Conservation (phyloP, 2,797 vertebrate species). For the Heteromormyrus szaboi region DNA sequence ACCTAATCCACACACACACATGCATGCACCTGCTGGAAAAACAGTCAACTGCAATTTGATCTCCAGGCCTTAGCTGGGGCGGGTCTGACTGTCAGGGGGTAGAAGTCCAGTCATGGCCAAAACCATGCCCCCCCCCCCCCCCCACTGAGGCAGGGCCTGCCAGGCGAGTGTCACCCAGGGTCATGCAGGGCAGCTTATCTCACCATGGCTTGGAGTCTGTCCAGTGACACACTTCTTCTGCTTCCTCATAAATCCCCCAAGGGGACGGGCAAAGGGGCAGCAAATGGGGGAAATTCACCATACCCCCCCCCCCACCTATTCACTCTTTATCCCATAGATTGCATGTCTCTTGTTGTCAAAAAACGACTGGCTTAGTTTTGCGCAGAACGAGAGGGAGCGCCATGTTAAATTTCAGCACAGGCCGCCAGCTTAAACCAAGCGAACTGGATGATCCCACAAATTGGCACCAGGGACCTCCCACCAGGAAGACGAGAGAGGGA, state of each 20-base stretch:
- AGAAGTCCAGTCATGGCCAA: neutral
- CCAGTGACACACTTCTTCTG: neutral
- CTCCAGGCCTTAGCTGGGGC: slow-evolving; percentile 6
- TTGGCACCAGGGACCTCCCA: neutral
- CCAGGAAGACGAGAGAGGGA: neutral
- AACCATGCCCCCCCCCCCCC: neutral
- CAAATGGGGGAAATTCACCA: neutral
- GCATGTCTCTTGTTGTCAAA: neutral
- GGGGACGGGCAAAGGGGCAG: neutral
- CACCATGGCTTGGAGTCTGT: neutral
- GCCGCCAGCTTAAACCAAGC: neutral
- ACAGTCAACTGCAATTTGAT: slow-evolving; percentile 16
- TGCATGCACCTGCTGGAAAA: slow-evolving; percentile 16
- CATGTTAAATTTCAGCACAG: neutral
- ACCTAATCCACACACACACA: neutral
- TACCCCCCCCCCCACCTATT: neutral
- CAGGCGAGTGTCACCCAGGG: neutral
- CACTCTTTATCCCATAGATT: neutral
- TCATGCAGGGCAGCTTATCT: neutral
- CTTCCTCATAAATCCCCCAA: neutral
- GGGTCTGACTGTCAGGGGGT: slow-evolving; percentile 2
- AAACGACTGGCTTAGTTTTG: neutral
- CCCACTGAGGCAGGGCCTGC: neutral
- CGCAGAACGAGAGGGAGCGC: neutral
- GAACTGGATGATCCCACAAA: slow-evolving; percentile 11